phyloP scores from a whole-genome alignment of 1,140 invertebrate genomes.

The Aculops lycopersici region DNA sequence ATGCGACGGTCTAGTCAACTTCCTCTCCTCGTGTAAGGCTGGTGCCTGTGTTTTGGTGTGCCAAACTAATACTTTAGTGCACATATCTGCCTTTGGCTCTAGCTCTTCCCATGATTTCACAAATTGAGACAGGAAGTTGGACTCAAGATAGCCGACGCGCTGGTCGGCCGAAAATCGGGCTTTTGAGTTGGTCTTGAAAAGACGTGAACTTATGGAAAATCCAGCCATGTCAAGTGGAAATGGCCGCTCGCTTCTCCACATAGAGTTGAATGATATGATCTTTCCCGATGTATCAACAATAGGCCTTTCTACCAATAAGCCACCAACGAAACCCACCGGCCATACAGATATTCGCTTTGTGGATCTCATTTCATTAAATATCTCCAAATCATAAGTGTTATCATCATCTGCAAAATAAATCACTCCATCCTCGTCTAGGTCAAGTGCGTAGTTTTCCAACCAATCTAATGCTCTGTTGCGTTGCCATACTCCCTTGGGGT shows the following conservation, averaged over 20 bases:
- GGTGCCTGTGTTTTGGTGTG: conserved; percentile 72
- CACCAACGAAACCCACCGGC: conserved; percentile 82
- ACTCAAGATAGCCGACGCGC: conserved; percentile 61
- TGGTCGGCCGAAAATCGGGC: conserved; percentile 49
- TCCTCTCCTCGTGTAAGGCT: conserved; percentile 27
- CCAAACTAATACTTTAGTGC: conserved; percentile 76
- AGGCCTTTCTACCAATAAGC: conserved; percentile 42
- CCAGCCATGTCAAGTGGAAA: conserved; percentile 97
- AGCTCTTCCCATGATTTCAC: conserved; percentile 39
- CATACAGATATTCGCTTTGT: conserved; percentile 67
- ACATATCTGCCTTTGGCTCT: conserved; percentile 56
- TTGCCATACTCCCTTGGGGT: conserved; percentile 74
- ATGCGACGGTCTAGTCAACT: conserved; percentile 23
- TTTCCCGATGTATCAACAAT: conserved; percentile 26
- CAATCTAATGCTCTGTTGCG: conserved; percentile 59
- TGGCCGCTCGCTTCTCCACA: conserved; percentile 50
- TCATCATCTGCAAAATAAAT: conserved; percentile 97
- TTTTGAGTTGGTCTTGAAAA: conserved; percentile 37
- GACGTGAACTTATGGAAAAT: conserved; percentile 59
- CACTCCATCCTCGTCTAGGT: conserved; percentile 30
- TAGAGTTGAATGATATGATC: conserved; percentile 36
- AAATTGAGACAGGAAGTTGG: conserved; percentile 42
- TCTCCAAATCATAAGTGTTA: conserved; percentile 58
- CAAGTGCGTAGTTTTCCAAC: conserved; percentile 31
- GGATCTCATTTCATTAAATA: conserved; percentile 62